These are phyloP conservation scores for Colossoma macropomum DNA, from an alignment of 2,113 vertebrate species.

Conservation along the genomic window DNA sequence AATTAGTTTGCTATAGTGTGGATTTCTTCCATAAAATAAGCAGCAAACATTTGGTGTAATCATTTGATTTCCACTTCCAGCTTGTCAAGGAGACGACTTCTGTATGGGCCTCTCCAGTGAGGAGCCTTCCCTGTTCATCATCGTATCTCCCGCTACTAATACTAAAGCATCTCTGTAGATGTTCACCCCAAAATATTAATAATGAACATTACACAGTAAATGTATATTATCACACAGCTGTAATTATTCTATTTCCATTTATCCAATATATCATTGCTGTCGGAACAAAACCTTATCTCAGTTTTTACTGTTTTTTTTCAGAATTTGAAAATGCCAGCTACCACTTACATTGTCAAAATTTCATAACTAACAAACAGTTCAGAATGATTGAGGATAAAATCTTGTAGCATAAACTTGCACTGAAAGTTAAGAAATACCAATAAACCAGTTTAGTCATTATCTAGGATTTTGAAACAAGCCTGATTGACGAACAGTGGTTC, in stretches of 20 bases:
- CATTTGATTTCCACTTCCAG: constrained; percentile 13
- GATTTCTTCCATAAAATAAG: neutral
- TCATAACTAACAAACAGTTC: too few relatives aligned
- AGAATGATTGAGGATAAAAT: too few relatives aligned
- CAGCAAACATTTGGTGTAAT: neutral
- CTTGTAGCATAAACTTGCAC: too few relatives aligned
- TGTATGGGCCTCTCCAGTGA: constrained; percentile 46
- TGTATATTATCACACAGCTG: neutral
- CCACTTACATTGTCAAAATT: too few relatives aligned
- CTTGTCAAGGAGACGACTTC: constrained; percentile 54
- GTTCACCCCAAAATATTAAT: too few relatives aligned
- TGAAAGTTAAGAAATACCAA: too few relatives aligned
- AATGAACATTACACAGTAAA: neutral
- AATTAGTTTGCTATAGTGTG: neutral
- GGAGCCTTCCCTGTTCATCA: neutral
- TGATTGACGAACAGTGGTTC: too few relatives aligned
- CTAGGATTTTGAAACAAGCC: too few relatives aligned
- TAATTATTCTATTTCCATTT: neutral
- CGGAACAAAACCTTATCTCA: too few relatives aligned
- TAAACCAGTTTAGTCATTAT: too few relatives aligned
- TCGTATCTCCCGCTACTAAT: neutral
- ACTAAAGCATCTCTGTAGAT: neutral
- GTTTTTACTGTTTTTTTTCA: too few relatives aligned
- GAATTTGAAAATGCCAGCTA: too few relatives aligned
- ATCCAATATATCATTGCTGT: neutral